A percentile compares a stretch with the other conserved stretches of the same genome.
phyloP scores from a whole-genome alignment of 1,140 invertebrate species.

The Alviniconcha marisindica region DNA sequence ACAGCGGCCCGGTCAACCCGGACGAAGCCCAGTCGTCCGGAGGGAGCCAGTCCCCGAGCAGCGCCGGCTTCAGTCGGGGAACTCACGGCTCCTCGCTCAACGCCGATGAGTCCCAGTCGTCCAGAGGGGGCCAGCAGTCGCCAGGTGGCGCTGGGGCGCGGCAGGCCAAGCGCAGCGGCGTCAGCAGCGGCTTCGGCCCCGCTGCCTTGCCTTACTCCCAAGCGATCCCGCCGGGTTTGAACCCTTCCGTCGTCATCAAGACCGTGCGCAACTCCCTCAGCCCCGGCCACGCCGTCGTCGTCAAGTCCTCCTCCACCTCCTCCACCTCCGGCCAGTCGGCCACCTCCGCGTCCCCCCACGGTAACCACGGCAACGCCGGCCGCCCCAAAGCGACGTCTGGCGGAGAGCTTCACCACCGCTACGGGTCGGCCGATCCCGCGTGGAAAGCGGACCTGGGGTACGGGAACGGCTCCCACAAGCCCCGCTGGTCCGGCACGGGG shows the following conservation, averaged over 20 bases:
- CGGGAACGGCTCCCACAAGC: background rate
- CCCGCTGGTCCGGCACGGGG: background rate
- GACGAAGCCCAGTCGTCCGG: too few species aligned
- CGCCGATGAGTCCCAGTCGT: background rate
- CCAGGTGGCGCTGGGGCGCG: background rate
- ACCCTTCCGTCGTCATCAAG: slow-evolving; percentile 24
- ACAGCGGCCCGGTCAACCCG: too few species aligned
- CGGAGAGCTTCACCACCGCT: too few species aligned
- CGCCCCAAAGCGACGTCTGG: background rate
- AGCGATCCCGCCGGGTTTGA: background rate
- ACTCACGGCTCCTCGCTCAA: background rate
- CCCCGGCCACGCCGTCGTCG: background rate
- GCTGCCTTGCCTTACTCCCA: background rate
- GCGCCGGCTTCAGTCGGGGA: background rate
- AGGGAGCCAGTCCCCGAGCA: too few species aligned
- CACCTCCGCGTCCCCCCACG: background rate
- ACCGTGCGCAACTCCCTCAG: background rate
- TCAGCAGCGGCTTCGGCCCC: background rate
- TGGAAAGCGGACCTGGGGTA: background rate
- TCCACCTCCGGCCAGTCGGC: background rate
- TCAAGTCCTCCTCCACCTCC: background rate
- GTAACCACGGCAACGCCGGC: background rate
- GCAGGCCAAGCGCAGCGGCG: too few species aligned
- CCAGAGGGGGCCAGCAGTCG: background rate
- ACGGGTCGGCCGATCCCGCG: background rate